Base-by-base conservation (phyloP, 2,888 invertebrate species). In the Eristalis tenax region DNA sequence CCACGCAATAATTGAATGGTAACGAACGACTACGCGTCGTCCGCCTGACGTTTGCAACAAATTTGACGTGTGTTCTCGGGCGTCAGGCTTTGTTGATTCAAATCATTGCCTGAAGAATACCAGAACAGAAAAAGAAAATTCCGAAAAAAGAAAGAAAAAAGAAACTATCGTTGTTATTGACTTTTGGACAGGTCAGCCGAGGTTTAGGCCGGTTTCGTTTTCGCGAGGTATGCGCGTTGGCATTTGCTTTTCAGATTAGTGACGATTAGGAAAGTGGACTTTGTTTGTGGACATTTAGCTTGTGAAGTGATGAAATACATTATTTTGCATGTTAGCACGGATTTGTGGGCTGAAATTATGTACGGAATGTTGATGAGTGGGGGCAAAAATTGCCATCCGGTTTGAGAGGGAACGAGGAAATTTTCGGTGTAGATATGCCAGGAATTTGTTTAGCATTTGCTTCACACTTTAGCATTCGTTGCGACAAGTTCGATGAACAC, bases 101-200 rank as follows among this genome's bases (percentile, higher is more conserved):
- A 26, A 56, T 82, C 38, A 43, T 28, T 63, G 26, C 69, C 18
- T 35, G 63, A 64, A 15, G 50, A 40, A 26, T n/a, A 22, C 11
- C n/a, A 4, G 50, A 35, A 65, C 43, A 65, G 8, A 69, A 65
- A 50, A 50, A n/a, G 50, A 50, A 50, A 50, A 50, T 50, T 50
- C 50, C 50, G 18, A 50, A 50, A 50, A 13, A 11, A 65, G 68
- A 28, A 22, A 8, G 10, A 32, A 68, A 22, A 26, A 61, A 56
- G 26, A 22, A 56, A 77, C 43, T 2, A 65, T 32, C 26, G 59
- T 61, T 18, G 4, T 57, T 82, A 56, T 69, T 75, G 79, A 75
- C 59, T 70, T 79, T 75, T 70, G 64, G 69, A 79, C 79, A 83
- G 83, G 83, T 83, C 79, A 79, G 70, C 59, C 65, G 40, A 63